Percentiles rank a stretch among this genome's conserved stretches.
phyloP scores from a whole-genome alignment of 2,888 invertebrate species.

The Galeruca laticollis region DNA sequence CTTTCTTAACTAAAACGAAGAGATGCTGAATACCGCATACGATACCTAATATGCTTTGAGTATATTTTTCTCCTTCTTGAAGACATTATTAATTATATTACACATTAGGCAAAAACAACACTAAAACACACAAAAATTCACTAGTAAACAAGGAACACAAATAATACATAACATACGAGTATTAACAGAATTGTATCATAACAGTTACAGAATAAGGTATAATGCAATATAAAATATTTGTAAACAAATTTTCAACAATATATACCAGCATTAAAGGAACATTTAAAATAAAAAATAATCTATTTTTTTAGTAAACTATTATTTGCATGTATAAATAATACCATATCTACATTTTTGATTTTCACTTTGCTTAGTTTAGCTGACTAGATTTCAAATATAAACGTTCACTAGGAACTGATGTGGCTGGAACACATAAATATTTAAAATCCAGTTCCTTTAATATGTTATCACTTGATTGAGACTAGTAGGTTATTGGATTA shows the following conservation, averaged over 20 bases:
- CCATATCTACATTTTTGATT: slow-evolving; percentile 22
- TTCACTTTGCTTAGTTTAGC: slow-evolving; percentile 14
- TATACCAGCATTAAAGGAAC: slow-evolving; percentile 4
- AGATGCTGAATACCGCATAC: too few relatives aligned
- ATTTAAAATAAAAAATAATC: neutral
- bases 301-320: slow-evolving; percentile 4
- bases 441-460: slow-evolving; percentile 13
- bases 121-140: neutral
- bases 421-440: slow-evolving; percentile 25
- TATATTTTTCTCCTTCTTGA: too few relatives aligned
- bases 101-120: too few relatives aligned
- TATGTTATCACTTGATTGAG: slow-evolving; percentile 6
- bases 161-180: neutral
- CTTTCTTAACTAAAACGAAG: too few relatives aligned
- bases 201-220: neutral
- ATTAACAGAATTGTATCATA: slow-evolving; percentile 5
- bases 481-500: slow-evolving; percentile 21
- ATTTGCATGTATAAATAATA: slow-evolving; percentile 17
- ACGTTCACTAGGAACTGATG: slow-evolving; percentile 22
- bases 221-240: slow-evolving; percentile 4
- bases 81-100: too few relatives aligned
- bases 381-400: slow-evolving; percentile 20
- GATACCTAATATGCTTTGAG: too few relatives aligned
- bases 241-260: slow-evolving; percentile 1
- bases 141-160: too few relatives aligned